Evolutionary conservation across 2,888 invertebrate species (phyloP), one percentile per base, ranked within the genome.

Genomic region (Hyles lineata): DNA sequence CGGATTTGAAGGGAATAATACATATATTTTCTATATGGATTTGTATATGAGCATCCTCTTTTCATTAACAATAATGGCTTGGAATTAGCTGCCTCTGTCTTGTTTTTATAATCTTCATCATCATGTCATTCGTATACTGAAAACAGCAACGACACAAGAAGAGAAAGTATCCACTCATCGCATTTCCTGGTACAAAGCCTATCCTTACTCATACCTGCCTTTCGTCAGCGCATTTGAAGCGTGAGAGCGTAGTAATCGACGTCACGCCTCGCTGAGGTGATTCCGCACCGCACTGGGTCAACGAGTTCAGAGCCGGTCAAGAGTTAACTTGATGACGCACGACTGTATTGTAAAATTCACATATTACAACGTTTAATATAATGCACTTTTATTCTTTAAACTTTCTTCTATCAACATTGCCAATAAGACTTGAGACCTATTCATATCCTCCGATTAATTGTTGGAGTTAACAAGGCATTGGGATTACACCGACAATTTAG

Each of bases 301-400:
- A 90, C 83, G 80, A 85, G 88, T 88, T 89, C 88, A 89, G 81
- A 80, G 75, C 80, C 83, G 87, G 85, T 87, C 88, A 88, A 88
- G 85, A 83, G 70, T 70, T 70, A 35, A 55, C 62, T 29, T 70
- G 62, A 62, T 70, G 72, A 61, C 72, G 55, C 70, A 70, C 52
- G 82, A 81, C 50, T 72, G 67, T 59, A 67, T 72, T 80, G 73
- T 77, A 72, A 63, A 78, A 71, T 19, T n/a, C 67, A 50, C 67
- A 67, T 63, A 43, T n/a, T 23, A 67, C 43, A 23, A 50, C 6
- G 43, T 43, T 17, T 4, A 43, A 35, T 11, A 43, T 43, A 23
- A 25, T 17, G 15, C 15, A 60, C 15, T 17, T 17, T 15, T 29
- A 60, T 43, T 43, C 59, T 23, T 8, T 21, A 69, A 74, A 72